These are phyloP conservation scores for Drosophila vallismaia DNA, from an alignment of 2,888 invertebrate genomes.

Conservation along the genomic window DNA sequence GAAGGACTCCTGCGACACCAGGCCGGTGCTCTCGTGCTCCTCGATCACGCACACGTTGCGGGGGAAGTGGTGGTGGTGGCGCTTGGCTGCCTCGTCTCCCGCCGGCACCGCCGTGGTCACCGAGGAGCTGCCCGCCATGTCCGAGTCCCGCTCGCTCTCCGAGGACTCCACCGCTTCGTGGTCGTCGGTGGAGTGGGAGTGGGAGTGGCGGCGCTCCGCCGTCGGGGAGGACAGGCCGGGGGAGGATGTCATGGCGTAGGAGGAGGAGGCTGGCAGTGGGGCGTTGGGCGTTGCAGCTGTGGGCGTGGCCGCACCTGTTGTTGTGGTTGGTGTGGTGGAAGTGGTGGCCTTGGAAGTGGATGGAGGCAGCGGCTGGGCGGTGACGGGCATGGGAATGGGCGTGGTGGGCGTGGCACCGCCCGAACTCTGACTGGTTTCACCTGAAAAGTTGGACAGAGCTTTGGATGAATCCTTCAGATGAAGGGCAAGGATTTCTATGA, in stretches of 20 bases:
- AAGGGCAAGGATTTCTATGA: slow-evolving; percentile 1
- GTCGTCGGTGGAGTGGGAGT: slow-evolving; percentile 84
- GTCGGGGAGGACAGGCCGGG: slow-evolving; percentile 12
- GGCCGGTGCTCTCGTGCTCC: slow-evolving; percentile 89
- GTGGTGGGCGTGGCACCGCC: slow-evolving; percentile 49
- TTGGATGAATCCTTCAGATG: background rate
- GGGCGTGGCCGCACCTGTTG: background rate
- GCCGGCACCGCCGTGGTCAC: slow-evolving; percentile 67
- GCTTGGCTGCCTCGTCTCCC: slow-evolving; percentile 73
- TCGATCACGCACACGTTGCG: slow-evolving; percentile 85
- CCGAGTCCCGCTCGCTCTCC: slow-evolving; percentile 90
- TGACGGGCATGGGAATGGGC: slow-evolving; percentile 52
- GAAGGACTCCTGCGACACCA: slow-evolving; percentile 92
- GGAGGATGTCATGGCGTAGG: slow-evolving; percentile 13
- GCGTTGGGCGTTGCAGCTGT: background rate
- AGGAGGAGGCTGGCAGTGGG: background rate
- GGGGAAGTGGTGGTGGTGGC: slow-evolving; percentile 84
- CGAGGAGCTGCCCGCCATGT: slow-evolving; percentile 80
- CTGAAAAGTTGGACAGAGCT: background rate
- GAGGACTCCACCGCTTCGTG: slow-evolving; percentile 85
- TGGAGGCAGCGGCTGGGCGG: slow-evolving; percentile 41
- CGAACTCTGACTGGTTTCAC: slow-evolving; percentile 36
- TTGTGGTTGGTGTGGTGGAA: slow-evolving; percentile 9
- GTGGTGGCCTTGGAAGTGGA: slow-evolving; percentile 47
- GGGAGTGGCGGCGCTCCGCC: slow-evolving; percentile 28